phyloP scores from a whole-genome alignment of 2,888 invertebrate species.

The Drosophila nr. medialis region DNA sequence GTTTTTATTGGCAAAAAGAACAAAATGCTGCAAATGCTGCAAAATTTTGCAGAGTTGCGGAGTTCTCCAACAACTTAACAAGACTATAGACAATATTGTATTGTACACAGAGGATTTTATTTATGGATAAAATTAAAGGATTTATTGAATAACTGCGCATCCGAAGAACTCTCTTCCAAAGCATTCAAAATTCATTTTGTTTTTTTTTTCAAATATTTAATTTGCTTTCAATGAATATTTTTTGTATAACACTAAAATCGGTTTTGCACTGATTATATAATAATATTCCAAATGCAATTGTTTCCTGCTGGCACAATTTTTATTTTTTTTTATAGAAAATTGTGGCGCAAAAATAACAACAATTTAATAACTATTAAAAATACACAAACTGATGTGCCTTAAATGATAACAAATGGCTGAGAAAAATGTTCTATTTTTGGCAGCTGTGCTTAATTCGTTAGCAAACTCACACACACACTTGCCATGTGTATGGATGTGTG shows the following conservation, averaged over 20 bases:
- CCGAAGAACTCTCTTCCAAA: conserved; percentile 20
- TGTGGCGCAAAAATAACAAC: not conserved
- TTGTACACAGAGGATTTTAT: too few species aligned
- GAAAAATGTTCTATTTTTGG: not conserved
- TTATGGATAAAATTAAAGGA: too few species aligned
- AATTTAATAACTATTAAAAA: conserved; percentile 29
- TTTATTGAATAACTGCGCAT: conserved; percentile 56
- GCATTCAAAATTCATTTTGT: not conserved
- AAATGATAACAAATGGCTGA: conserved; percentile 15
- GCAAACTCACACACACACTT: conserved; percentile 5
- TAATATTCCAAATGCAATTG: conserved; percentile 24
- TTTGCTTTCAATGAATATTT: not conserved
- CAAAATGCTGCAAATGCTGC: not conserved
- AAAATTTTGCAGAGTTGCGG: too few species aligned
- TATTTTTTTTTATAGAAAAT: too few species aligned
- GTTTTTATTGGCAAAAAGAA: conserved; percentile 2
- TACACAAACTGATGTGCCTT: conserved; percentile 3
- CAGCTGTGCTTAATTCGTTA: conserved; percentile 45
- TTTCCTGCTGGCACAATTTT: conserved; percentile 3
- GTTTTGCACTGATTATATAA: not conserved
- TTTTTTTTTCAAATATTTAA: not conserved
- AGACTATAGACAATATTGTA: not conserved
- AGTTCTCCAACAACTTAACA: not conserved
- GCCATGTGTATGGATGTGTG: not conserved
- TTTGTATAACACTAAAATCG: not conserved